A percentile compares a stretch with the other conserved stretches of the same genome.
Conservation (phyloP, 2,888 invertebrate genomes). For the Folsomia candida region DNA sequence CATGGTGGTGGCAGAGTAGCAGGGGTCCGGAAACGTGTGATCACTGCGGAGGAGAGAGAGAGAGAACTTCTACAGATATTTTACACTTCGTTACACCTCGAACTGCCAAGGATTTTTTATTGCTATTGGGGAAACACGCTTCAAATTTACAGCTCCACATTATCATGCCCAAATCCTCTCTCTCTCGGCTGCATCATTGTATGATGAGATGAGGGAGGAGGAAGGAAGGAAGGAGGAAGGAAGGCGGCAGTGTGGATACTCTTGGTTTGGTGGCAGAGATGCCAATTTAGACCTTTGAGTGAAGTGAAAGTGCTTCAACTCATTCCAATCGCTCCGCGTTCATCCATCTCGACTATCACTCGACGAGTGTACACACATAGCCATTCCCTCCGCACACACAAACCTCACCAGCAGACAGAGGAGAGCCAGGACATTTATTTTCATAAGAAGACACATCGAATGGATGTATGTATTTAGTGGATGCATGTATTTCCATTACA, state of each 20-base stretch:
- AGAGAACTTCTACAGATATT: constrained; percentile 9
- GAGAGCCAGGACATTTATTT: constrained; percentile 12
- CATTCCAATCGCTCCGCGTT: background rate
- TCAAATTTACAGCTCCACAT: constrained; percentile 17
- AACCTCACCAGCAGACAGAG: background rate
- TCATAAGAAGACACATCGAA: constrained; percentile 5
- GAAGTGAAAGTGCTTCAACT: constrained; percentile 13
- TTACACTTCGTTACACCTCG: constrained; percentile 22
- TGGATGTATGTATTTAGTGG: background rate
- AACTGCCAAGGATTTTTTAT: constrained; percentile 6
- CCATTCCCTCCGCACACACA: no score
- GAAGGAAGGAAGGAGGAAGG: background rate
- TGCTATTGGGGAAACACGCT: constrained; percentile 8
- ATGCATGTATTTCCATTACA: constrained; percentile 10
- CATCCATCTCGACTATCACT: no score
- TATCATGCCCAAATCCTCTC: constrained; percentile 20
- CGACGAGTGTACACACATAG: no score
- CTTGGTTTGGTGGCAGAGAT: background rate
- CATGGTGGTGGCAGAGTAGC: no score
- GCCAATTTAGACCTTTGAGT: constrained; percentile 12
- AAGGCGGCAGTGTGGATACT: background rate
- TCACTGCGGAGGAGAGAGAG: constrained; percentile 3
- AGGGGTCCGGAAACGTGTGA: constrained; percentile 18
- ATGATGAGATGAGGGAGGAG: constrained; percentile 13
- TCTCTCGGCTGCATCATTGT: constrained; percentile 23